These are phyloP conservation scores for Ceryle rudis DNA, from an alignment of 2,797 vertebrate genomes.

Conservation along the genomic window DNA sequence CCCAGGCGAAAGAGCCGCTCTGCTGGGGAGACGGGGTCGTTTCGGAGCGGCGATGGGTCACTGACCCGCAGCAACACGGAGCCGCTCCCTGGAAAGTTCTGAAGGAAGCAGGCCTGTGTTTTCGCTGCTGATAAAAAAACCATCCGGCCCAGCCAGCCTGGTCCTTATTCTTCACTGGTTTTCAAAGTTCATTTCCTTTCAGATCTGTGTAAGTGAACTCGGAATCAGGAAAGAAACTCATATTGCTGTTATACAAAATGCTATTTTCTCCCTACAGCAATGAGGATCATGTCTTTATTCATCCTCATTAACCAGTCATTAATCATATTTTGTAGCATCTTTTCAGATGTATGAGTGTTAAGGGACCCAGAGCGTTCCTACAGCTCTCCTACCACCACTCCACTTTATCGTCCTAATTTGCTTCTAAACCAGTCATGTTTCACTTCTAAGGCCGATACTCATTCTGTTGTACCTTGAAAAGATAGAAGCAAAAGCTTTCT, in stretches of 20 bases:
- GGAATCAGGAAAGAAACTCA: neutral
- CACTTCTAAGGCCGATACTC: neutral
- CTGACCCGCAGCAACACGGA: neutral
- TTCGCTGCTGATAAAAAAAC: accelerated
- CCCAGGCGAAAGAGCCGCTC: neutral
- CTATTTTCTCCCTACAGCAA: neutral
- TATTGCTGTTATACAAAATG: neutral
- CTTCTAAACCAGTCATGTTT: neutral
- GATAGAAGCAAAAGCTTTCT: neutral
- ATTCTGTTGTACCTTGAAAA: neutral
- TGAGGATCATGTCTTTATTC: neutral
- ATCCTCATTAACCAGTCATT: neutral
- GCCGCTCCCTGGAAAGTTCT: accelerated
- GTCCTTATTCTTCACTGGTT: neutral
- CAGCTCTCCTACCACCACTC: neutral
- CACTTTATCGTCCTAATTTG: neutral
- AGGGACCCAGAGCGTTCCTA: neutral
- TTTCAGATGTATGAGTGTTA: neutral
- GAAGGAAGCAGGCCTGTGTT: neutral
- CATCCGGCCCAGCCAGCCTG: accelerated
- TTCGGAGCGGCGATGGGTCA: accelerated
- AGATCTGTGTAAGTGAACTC: neutral
- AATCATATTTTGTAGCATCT: neutral
- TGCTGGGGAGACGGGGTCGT: too few relatives aligned
- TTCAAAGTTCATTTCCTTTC: neutral